These are phyloP conservation scores for Synergus laeviventris DNA, from an alignment of 2,888 invertebrate species.

Conservation along the genomic window DNA sequence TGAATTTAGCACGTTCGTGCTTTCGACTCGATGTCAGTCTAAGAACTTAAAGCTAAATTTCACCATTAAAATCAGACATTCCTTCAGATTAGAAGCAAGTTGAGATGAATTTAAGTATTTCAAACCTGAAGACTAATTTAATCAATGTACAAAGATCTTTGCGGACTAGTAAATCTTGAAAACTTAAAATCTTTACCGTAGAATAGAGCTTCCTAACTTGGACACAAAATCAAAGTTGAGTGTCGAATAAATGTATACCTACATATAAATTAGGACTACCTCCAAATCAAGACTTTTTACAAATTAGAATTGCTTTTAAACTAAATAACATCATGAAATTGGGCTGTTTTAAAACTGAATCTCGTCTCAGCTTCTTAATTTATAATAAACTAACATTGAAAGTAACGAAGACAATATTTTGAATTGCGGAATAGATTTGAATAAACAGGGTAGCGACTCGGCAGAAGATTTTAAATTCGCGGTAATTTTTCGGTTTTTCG, in stretches of 20 bases:
- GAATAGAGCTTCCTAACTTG: background rate
- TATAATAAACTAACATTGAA: background rate
- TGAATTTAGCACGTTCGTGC: conserved; percentile 23
- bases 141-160: background rate
- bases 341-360: background rate
- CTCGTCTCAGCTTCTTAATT: background rate
- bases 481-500: too few species aligned
- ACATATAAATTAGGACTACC: background rate
- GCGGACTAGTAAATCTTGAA: background rate
- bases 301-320: background rate
- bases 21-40: conserved; percentile 23
- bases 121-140: background rate
- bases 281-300: background rate
- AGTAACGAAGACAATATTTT: background rate
- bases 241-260: background rate
- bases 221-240: background rate
- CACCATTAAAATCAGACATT: conserved; percentile 36
- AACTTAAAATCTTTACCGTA: background rate
- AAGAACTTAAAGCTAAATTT: conserved; percentile 35
- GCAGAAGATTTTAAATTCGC: too few species aligned
- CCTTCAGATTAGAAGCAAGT: background rate
- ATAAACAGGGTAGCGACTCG: too few species aligned
- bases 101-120: background rate
- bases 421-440: background rate
- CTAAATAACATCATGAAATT: background rate